phyloP scores from a whole-genome alignment of 2,888 invertebrate species.

The Cyrtodaria siliqua region DNA sequence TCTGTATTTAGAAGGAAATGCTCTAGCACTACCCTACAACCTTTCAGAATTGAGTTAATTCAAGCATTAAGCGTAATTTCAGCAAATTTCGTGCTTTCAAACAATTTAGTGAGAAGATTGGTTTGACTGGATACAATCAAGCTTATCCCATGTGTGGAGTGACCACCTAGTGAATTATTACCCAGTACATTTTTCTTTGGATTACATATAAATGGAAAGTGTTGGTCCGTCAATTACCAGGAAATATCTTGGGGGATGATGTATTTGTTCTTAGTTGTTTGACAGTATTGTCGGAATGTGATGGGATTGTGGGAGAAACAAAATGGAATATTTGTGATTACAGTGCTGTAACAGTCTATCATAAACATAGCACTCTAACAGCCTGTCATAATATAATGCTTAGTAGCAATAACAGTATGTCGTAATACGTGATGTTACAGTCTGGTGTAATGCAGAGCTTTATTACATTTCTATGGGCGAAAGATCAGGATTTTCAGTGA shows the following conservation, averaged over 20 bases:
- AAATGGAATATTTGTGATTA: conserved; percentile 4
- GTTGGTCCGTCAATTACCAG: conserved; percentile 45
- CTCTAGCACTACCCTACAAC: conserved; percentile 18
- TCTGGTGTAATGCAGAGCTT: too few species aligned
- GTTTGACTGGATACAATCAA: conserved; percentile 56
- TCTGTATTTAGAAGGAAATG: conserved; percentile 46
- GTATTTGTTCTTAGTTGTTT: conserved; percentile 11
- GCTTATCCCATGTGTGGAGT: conserved; percentile 53
- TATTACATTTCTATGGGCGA: too few species aligned
- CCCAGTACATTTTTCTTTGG: conserved; percentile 46
- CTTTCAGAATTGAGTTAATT: conserved; percentile 59
- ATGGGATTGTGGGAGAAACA: neutral
- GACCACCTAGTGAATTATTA: conserved; percentile 45
- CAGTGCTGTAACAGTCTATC: too few species aligned
- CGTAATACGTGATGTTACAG: too few species aligned
- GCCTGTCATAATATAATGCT: too few species aligned
- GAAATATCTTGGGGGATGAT: conserved; percentile 34
- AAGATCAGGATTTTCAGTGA: too few species aligned
- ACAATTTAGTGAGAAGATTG: conserved; percentile 66
- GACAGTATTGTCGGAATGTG: conserved; percentile 9
- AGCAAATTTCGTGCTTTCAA: conserved; percentile 64
- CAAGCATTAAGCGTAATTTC: conserved; percentile 67
- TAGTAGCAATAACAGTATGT: too few species aligned
- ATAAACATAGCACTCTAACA: too few species aligned
- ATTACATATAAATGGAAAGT: conserved; percentile 60